A percentile compares a stretch with the other conserved stretches of the same genome.
Evolutionary conservation across 2,113 vertebrate genomes (phyloP).

Genomic region (Genyomyrus donnyi): DNA sequence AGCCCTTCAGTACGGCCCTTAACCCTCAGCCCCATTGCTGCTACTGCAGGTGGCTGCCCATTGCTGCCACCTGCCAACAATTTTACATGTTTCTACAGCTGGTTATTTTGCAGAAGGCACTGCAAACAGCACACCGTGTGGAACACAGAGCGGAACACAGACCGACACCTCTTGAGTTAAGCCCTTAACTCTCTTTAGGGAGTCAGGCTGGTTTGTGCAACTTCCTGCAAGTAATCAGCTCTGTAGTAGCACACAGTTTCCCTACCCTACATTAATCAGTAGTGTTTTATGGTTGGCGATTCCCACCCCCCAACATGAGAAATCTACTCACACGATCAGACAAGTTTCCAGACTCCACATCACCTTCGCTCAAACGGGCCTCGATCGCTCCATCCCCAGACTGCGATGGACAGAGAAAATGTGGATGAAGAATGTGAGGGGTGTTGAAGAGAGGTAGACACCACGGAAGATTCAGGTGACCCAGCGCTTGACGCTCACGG

Average conservation of each 20-base stretch:
- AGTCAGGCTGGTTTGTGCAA: not conserved
- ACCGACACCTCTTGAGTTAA: not conserved
- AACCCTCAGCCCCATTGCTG: not conserved
- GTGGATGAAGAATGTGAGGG: not conserved
- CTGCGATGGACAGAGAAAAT: conserved; percentile 37
- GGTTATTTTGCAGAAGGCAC: not conserved
- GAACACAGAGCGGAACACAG: not conserved
- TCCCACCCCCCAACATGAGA: not conserved
- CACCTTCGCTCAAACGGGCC: conserved; percentile 51
- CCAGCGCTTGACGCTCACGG: not conserved
- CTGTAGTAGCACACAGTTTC: not conserved
- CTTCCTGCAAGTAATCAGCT: not conserved
- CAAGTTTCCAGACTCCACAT: conserved; percentile 57
- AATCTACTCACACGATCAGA: conserved; percentile 61
- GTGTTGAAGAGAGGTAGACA: not conserved
- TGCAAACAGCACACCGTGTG: not conserved
- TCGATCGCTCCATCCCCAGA: conserved; percentile 56
- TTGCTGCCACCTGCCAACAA: not conserved
- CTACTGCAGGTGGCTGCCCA: not conserved
- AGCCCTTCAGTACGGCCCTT: not conserved
- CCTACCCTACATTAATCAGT: not conserved
- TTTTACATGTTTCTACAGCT: not conserved
- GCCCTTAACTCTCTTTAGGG: not conserved
- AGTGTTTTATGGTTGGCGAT: not conserved
- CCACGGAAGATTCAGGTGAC: not conserved